These are phyloP conservation scores for Flabesymbios commensalis DNA, from an alignment of 2,888 invertebrate genomes.

Conservation along the genomic window DNA sequence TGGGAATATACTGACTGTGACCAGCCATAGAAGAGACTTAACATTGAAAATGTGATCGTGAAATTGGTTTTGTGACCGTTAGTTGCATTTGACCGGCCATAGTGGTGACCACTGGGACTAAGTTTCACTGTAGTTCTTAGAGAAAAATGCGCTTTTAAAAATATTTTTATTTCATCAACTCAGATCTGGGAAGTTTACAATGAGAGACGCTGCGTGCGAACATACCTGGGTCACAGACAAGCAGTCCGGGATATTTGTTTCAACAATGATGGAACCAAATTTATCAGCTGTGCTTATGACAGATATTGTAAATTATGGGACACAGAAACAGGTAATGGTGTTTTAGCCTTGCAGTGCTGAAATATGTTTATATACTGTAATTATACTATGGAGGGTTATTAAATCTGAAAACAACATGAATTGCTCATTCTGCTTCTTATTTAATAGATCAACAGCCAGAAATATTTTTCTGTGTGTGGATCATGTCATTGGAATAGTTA, in stretches of 20 bases:
- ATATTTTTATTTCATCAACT: too few relatives aligned
- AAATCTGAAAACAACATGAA: not conserved
- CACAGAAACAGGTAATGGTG: constrained; percentile 83
- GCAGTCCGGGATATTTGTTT: constrained; percentile 96
- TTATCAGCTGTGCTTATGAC: constrained; percentile 93
- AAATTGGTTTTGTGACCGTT: too few relatives aligned
- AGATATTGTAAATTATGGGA: constrained; percentile 98
- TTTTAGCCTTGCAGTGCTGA: not conserved
- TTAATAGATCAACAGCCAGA: too few relatives aligned
- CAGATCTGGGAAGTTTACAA: constrained; percentile 98
- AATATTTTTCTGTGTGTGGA: too few relatives aligned
- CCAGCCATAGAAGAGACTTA: too few relatives aligned
- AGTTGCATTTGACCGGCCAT: too few relatives aligned
- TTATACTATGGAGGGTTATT: not conserved
- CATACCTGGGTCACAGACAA: constrained; percentile 94
- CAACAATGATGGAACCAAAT: constrained; percentile 89
- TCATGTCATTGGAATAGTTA: too few relatives aligned
- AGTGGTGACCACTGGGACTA: too few relatives aligned
- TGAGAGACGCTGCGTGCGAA: constrained; percentile 86
- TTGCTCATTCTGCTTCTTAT: not conserved
- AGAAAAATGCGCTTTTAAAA: too few relatives aligned
- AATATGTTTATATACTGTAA: not conserved
- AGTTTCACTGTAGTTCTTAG: too few relatives aligned
- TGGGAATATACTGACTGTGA: too few relatives aligned
- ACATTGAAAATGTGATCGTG: too few relatives aligned